Evolutionary conservation across 2,797 vertebrate genomes (phyloP).

Genomic region (Bradypodion ventrale): DNA sequence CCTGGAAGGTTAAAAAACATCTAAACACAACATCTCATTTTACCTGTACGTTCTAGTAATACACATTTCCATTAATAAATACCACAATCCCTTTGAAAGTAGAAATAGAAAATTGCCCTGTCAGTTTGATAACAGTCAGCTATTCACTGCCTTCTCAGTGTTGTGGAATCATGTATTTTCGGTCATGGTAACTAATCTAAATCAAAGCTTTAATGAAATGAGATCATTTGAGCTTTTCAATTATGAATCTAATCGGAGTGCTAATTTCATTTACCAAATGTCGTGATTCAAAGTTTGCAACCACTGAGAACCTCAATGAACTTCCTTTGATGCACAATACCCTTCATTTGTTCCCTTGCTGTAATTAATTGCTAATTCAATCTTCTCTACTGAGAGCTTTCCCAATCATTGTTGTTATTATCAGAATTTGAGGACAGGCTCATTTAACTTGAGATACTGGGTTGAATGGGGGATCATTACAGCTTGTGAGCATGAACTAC

Average conservation of each 20-base stretch:
- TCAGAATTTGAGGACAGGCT: neutral
- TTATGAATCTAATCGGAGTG: neutral
- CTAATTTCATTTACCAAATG: slow-evolving; percentile 17
- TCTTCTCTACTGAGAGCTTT: neutral
- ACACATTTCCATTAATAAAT: neutral
- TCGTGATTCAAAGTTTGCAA: neutral
- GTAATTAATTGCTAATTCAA: neutral
- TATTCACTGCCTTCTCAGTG: neutral
- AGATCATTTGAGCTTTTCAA: slow-evolving; percentile 8
- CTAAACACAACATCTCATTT: too few relatives aligned
- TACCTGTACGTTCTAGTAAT: neutral
- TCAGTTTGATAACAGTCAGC: neutral
- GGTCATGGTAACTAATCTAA: neutral
- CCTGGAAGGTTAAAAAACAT: neutral
- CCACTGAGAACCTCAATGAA: neutral
- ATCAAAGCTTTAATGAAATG: slow-evolving; percentile 11
- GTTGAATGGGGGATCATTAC: neutral
- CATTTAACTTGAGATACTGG: neutral
- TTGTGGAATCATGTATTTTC: neutral
- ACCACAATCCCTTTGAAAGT: neutral
- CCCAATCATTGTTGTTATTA: neutral
- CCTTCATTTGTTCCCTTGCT: neutral
- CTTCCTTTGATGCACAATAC: neutral
- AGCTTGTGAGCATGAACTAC: too few relatives aligned
- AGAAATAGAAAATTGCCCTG: neutral